Percentiles rank a stretch among this genome's conserved stretches.
Evolutionary conservation across 2,888 invertebrate species (phyloP).

Genomic region (Carabus problematicus): DNA sequence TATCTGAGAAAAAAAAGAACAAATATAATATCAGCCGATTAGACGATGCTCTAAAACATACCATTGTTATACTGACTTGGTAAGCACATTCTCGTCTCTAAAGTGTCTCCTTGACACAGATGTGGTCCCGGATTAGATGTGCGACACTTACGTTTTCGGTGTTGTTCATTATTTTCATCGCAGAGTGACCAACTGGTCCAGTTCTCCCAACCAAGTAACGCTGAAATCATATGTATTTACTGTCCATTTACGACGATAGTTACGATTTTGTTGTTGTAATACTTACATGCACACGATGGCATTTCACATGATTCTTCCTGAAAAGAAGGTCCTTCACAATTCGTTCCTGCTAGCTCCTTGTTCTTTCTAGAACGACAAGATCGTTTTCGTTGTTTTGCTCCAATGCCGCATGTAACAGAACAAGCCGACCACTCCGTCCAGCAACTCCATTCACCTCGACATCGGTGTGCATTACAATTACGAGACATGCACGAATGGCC

Average conservation of each 20-base stretch:
- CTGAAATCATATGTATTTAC: conserved; percentile 52
- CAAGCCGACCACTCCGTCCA: conserved; percentile 89
- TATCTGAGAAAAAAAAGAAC: conserved; percentile 34
- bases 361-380: conserved; percentile 66
- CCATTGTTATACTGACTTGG: conserved; percentile 47
- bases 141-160: conserved; percentile 72
- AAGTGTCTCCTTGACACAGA: conserved; percentile 73
- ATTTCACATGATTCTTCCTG: conserved; percentile 75
- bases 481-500: conserved; percentile 69
- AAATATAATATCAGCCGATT: conserved; percentile 52
- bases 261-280: conserved; percentile 2
- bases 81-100: conserved; percentile 72
- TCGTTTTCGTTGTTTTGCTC: conserved; percentile 72
- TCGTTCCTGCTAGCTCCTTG: conserved; percentile 50
- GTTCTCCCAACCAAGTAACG: conserved; percentile 75
- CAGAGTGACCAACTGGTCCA: conserved; percentile 79
- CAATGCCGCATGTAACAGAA: conserved; percentile 76
- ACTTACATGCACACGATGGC: conserved; percentile 70
- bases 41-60: conserved; percentile 21
- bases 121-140: conserved; percentile 62
- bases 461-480: conserved; percentile 77
- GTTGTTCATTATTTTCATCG: conserved; percentile 70
- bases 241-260: conserved; percentile 8
- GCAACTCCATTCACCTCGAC: conserved; percentile 80
- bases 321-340: conserved; percentile 61